Conservation (phyloP, 2,797 vertebrate species). For the Sebastes iracundus region DNA sequence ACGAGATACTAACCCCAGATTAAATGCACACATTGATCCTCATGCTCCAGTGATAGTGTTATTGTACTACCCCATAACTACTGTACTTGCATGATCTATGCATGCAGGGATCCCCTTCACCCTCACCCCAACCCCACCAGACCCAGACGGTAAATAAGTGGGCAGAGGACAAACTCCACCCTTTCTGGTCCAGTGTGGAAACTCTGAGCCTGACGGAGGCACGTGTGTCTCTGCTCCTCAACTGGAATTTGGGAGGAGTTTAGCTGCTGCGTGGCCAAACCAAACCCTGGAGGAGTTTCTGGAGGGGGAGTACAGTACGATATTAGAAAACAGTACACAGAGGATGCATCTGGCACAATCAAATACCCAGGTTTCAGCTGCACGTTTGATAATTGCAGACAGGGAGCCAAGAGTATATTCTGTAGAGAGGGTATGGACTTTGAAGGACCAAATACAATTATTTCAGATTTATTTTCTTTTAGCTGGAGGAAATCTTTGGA, state of each 20-base stretch:
- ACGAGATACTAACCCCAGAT: background rate
- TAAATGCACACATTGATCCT: background rate
- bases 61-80: background rate
- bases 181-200: conserved; percentile 67
- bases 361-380: too few species aligned
- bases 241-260: conserved; percentile 50
- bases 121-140: conserved; percentile 11
- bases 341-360: background rate
- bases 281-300: conserved; percentile 19
- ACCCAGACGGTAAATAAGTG: conserved; percentile 36
- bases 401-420: too few species aligned
- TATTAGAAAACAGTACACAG: conserved; percentile 8
- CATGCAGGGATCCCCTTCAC: background rate
- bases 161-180: conserved; percentile 54
- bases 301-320: background rate
- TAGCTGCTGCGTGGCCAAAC: background rate
- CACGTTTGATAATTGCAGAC: too few species aligned
- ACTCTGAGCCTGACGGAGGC: conserved; percentile 60
- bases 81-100: background rate
- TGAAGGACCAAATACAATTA: too few species aligned
- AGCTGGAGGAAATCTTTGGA: too few species aligned
- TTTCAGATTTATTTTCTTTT: too few species aligned
- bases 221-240: conserved; percentile 51
- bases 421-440: too few species aligned
- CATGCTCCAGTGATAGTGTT: background rate